Percentiles rank a stretch among this genome's conserved stretches.
Conservation (phyloP, 2,797 vertebrate genomes). For the Erethizon dorsatum region DNA sequence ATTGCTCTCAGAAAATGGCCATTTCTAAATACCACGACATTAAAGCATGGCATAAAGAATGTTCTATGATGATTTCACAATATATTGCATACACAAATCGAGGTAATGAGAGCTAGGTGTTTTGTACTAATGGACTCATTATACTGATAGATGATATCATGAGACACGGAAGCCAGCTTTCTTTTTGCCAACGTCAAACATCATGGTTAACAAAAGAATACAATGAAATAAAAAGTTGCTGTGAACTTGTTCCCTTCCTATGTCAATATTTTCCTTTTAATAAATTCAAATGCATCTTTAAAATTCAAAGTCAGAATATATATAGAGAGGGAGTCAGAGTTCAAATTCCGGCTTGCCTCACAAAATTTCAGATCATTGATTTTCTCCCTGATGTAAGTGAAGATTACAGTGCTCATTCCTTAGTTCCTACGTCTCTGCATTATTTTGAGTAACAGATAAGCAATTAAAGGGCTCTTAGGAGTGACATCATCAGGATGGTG, state of each 20-base stretch:
- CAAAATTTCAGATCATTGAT: not conserved
- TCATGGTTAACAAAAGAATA: not conserved
- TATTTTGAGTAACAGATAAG: not conserved
- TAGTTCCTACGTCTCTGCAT: not conserved
- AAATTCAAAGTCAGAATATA: constrained; percentile 20
- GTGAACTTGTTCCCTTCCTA: not conserved
- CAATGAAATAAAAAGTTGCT: constrained; percentile 3
- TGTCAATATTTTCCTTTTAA: not conserved
- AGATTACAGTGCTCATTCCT: not conserved
- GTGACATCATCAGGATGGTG: not conserved
- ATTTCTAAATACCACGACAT: constrained; percentile 80
- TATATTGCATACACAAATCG: constrained; percentile 56
- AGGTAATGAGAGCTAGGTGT: constrained; percentile 54
- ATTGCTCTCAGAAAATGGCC: constrained; percentile 70
- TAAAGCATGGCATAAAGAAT: constrained; percentile 74
- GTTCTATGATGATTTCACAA: constrained; percentile 52
- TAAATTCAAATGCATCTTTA: not conserved
- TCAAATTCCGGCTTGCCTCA: constrained; percentile 8
- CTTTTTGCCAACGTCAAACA: not conserved
- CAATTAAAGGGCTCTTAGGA: not conserved
- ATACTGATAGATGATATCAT: not conserved
- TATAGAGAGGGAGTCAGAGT: not conserved
- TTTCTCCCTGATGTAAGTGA: not conserved
- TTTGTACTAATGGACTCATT: constrained; percentile 74
- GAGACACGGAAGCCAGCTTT: not conserved